phyloP scores from a whole-genome alignment of 2,797 vertebrate genomes.

The Falco biarmicus region DNA sequence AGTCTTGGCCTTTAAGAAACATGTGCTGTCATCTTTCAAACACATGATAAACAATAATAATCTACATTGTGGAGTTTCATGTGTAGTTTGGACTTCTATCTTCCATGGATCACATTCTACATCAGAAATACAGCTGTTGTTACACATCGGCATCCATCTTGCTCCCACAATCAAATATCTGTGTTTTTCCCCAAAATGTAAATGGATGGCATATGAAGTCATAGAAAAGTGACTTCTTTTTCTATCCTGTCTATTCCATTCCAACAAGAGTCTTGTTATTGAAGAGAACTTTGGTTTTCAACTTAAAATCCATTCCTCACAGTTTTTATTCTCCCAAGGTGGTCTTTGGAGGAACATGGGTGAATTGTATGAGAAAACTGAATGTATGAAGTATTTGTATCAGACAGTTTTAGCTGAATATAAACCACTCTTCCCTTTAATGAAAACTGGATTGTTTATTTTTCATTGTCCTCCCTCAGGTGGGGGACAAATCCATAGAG shows the following conservation, averaged over 20 bases:
- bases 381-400: not conserved
- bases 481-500: not conserved
- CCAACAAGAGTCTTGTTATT: not conserved
- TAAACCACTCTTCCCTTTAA: not conserved
- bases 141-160: not conserved
- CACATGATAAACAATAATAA: not conserved
- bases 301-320: not conserved
- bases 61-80: rapidly evolving
- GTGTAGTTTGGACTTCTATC: not conserved
- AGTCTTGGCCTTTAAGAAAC: not conserved
- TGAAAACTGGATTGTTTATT: not conserved
- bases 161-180: not conserved
- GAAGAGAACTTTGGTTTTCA: not conserved
- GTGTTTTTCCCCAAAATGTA: not conserved
- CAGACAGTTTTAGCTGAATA: not conserved
- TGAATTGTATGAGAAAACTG: not conserved
- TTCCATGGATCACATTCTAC: not conserved
- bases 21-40: not conserved
- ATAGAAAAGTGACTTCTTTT: not conserved
- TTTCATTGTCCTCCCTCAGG: not conserved
- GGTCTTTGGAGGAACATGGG: not conserved
- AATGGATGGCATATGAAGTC: not conserved
- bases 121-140: not conserved
- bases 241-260: not conserved
- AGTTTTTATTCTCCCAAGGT: not conserved